Evolutionary conservation across 2,888 invertebrate species (phyloP), one percentile per base, ranked within the genome.

Genomic region (Cephus spinipes): DNA sequence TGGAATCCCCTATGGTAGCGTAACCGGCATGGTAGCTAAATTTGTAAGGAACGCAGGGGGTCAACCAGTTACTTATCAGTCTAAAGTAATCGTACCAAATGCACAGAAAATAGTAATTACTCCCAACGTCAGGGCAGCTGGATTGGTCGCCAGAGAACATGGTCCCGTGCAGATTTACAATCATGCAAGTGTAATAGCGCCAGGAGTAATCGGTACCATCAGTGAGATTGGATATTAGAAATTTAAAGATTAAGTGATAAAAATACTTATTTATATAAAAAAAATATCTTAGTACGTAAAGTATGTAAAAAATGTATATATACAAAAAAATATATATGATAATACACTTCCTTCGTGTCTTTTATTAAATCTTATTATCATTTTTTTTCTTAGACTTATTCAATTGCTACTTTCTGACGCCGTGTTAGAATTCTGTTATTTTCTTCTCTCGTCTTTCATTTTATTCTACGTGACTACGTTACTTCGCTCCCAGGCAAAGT

Each of bases 1-100:
- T 81, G 94, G 94, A 0, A 94, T 94, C 69, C 94, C 94, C 0
- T 94, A 94, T 80, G 94, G 94, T 69, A 94, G 94, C 84, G 90
- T 94, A 83, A 94, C 94, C 73, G 94, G 94, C 1, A 93, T 93
- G 85, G 92, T 94, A 1, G 93, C 93, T 0, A 93, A 92, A 74
- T 94, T 92, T 83, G 93, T 80, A 36, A 71, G 81, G 73, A 81
- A 76, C n/a, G 15, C 78, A 12, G 11, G 69, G 6, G 78, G 55
- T 15, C 69, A 75, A 73, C 71, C 68, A 68, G 32, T 35, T 32
- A 40, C 40, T 12, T 71, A 71, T 71, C 31, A 71, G 12, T 31
- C 71, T 32, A 55, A 9, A 55, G 55, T 55, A 9, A 33, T 71
- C 71, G 71, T 33, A 15, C 71, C 71, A 32, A 33, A 32, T 71